Conservation (phyloP, 2,888 invertebrate genomes). For the Alitta virens region DNA sequence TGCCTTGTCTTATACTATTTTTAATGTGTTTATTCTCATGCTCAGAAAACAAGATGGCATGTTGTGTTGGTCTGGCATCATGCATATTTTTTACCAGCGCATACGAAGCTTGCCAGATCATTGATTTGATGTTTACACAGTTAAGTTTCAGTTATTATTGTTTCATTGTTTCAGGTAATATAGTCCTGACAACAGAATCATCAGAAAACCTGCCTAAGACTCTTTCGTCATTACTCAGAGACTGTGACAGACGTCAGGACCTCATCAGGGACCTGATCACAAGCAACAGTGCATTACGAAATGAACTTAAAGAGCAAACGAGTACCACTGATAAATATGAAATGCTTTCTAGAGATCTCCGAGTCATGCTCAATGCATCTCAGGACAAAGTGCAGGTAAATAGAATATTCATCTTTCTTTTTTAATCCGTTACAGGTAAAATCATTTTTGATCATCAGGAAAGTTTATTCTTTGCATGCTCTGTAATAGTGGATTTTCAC, state of each 20-base stretch:
- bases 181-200: conserved; percentile 5
- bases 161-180: background rate
- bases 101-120: background rate
- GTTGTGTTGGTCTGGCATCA: too few species aligned
- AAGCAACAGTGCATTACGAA: conserved; percentile 39
- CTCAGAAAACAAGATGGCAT: too few species aligned
- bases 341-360: background rate
- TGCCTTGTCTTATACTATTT: too few species aligned
- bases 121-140: background rate
- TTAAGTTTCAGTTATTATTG: background rate
- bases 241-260: conserved; percentile 43
- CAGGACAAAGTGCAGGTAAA: conserved; percentile 5
- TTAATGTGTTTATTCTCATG: too few species aligned
- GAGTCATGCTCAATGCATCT: conserved; percentile 3
- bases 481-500: too few species aligned
- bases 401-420: too few species aligned
- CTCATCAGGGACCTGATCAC: conserved; percentile 46
- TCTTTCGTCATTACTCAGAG: conserved; percentile 34
- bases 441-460: too few species aligned
- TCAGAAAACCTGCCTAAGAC: conserved; percentile 5
- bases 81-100: too few species aligned
- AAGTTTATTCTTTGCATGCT: too few species aligned
- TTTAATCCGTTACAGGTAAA: too few species aligned
- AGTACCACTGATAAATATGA: conserved; percentile 6
- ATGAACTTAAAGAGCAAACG: conserved; percentile 11